Evolutionary conservation across 2,888 invertebrate species (phyloP), one percentile per base, ranked within the genome.

Genomic region (Caenorhabditis sulstoni): DNA sequence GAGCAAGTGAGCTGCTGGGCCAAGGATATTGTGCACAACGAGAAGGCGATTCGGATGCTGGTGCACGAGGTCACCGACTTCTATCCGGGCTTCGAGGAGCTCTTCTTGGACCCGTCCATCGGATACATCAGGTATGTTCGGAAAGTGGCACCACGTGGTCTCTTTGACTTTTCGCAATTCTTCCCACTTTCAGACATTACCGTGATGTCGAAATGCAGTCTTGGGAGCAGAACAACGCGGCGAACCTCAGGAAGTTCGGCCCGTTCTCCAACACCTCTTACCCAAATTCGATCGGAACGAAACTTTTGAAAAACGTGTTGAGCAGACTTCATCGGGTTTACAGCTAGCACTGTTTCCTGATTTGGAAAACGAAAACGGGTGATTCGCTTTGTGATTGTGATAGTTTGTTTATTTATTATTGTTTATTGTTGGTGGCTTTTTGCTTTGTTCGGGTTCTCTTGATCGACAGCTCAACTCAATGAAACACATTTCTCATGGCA

Each of bases 141-240:
- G n/a, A n/a, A n/a, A n/a, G n/a, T n/a, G 20, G 20, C 41, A 29
- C 39, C 20, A 23, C 23, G 9, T 37, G 14, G 7, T 23, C 20
- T n/a, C n/a, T n/a, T 14, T 29, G 7, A 55, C 8, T 55, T 29
- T 14, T 20, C 14, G 35, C 29, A 29, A 7, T 3, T 29, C 29
- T 7, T 20, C 29, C 18, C 29, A 23, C 22, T 16, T 20, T 57
- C 57, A 65, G 75, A 55, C 79, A 79, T 49, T 79, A 79, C 50
- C 79, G 79, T 14, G 79, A 79, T 20, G 79, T 79, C 5, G 14
- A 68, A 52, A 79, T 79, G 79, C 79, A 79, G 44, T 39, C 65
- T 0, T 79, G 79, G 79, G 79, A 79, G 29, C 18, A 20, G 29
- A 79, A 79, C 20, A 79, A 79, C 35, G 23, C 47, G 37, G 52